Percentiles rank a stretch among this genome's conserved stretches.
Evolutionary conservation across 2,113 vertebrate genomes (phyloP).

Genomic region (Pristiophorus japonicus): DNA sequence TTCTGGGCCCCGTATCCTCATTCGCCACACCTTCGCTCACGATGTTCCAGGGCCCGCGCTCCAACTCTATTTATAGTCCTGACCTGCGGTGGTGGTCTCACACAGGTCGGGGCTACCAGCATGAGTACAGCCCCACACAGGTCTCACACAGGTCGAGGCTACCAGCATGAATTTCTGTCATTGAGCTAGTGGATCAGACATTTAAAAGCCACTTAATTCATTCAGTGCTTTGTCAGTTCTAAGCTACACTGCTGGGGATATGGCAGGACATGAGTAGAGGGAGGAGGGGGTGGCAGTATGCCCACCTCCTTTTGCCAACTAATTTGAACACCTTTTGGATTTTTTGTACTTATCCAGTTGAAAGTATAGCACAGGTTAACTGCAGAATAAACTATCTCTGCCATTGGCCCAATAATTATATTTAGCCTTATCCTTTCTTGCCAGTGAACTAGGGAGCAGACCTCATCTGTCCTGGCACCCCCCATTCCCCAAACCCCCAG

Average conservation of each 20-base stretch:
- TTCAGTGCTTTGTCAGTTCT: background rate
- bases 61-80: too few relatives aligned
- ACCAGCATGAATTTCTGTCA: too few relatives aligned
- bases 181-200: too few relatives aligned
- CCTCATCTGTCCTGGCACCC: background rate
- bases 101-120: too few relatives aligned
- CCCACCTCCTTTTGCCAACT: background rate
- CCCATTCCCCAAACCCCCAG: background rate
- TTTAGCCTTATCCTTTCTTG: background rate
- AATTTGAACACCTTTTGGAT: background rate
- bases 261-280: background rate
- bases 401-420: background rate
- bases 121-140: too few relatives aligned
- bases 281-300: background rate
- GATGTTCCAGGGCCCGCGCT: too few relatives aligned
- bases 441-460: background rate
- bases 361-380: background rate
- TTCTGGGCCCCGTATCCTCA: too few relatives aligned
- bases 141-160: too few relatives aligned
- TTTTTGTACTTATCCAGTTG: background rate
- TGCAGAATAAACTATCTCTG: background rate
- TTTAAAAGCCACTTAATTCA: background rate
- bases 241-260: background rate
- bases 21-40: too few relatives aligned
- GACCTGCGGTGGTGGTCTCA: too few relatives aligned